phyloP scores from a whole-genome alignment of 1,140 invertebrate species.

The Penaeus japonicus region DNA sequence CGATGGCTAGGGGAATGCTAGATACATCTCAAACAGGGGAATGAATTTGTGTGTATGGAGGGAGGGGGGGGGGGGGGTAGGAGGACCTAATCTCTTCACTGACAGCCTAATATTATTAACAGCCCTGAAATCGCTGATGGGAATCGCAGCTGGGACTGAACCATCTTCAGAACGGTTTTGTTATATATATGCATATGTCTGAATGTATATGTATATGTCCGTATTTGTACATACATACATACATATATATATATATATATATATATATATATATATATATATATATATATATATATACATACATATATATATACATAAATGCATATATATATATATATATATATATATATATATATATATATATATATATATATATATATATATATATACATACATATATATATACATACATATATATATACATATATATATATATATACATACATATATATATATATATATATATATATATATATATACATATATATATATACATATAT shows the following conservation, averaged over 20 bases:
- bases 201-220: background rate
- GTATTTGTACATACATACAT: background rate
- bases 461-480: background rate
- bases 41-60: background rate
- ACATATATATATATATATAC: background rate
- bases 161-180: background rate
- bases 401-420: background rate
- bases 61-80: background rate
- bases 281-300: background rate
- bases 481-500: background rate
- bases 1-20: background rate
- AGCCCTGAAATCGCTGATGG: too few relatives aligned
- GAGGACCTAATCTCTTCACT: background rate
- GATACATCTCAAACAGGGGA: background rate
- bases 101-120: too few relatives aligned
- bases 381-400: background rate
- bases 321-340: background rate
- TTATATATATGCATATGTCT: background rate
- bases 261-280: background rate
- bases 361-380: background rate
- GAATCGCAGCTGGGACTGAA: background rate
- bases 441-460: background rate
- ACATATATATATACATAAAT: too few relatives aligned
- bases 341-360: background rate
- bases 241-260: background rate